Base-by-base conservation (phyloP, 2,113 vertebrate species). In the Malurus cyaneus region DNA sequence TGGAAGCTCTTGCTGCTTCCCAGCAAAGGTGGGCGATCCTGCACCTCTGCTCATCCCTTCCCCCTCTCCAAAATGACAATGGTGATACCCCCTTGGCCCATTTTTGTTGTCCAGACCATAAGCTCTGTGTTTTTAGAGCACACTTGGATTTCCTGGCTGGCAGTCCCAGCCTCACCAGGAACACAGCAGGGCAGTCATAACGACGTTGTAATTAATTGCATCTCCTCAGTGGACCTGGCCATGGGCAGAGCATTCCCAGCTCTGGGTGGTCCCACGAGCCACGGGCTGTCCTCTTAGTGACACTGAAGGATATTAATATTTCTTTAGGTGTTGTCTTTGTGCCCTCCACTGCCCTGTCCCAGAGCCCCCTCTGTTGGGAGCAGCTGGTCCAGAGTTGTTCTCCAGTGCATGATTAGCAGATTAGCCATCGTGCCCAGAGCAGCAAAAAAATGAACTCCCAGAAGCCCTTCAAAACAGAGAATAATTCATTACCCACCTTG, bases 401-500 rank as follows among this genome's bases (percentile, higher is more conserved):
- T 98, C 95, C 23, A 36, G 94, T 86, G 85, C 84, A 65, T 97
- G 97, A 97, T 97, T 96, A 98, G 97, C 95, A 97, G 97, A 97
- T 98, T 97, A 97, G 96, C 97, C 71, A 7, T 96, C 15, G 11
- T 96, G 95, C 97, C 96, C 94, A 94, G 92, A 97, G 96, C 96
- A 94, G 97, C 94, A 94, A 90, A 96, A 97, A 98, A 98, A 97
- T 95, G 96, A 96, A 98, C 97, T 98, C 96, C 94, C 96, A 96
- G 94, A 87, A 97, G 96, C 96, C 96, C 94, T 98, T 97, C 97
- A 97, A 97, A 97, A 98, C 96, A 94, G 92, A 91, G 96, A 95
- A 96, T 97, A 98, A 98, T 98, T 98, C 98, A 98, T 98, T 98
- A 98, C 95, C 95, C 93, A 92, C 96, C 95, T 97, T 98, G 97